These are phyloP conservation scores for Chionoecetes opilio DNA, from an alignment of 1,140 invertebrate species.

Conservation along the genomic window DNA sequence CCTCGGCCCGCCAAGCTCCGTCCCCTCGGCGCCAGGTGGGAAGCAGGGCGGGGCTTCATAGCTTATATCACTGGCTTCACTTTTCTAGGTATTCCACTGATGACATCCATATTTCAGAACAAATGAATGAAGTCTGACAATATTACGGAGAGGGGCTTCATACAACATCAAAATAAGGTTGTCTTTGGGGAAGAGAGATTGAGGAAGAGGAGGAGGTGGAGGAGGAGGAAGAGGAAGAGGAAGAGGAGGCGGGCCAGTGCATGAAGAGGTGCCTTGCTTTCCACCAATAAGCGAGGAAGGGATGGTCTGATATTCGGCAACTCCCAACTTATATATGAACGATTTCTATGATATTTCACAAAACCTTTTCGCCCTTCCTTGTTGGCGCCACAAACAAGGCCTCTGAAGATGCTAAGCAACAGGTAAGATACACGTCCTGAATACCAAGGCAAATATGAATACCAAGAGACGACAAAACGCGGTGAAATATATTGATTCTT, in stretches of 20 bases:
- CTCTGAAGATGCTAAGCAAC: slow-evolving; percentile 2
- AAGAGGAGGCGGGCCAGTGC: neutral
- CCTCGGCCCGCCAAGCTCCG: neutral
- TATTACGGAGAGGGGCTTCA: neutral
- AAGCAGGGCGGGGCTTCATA: neutral
- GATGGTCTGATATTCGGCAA: neutral
- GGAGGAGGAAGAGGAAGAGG: neutral
- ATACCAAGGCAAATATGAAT: slow-evolving; percentile 16
- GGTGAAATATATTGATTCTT: neutral
- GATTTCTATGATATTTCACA: slow-evolving; percentile 15
- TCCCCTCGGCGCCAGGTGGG: neutral
- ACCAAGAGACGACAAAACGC: neutral
- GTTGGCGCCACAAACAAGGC: slow-evolving; percentile 35
- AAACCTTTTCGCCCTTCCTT: neutral
- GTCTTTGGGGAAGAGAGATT: neutral
- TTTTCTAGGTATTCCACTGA: neutral
- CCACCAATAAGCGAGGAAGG: slow-evolving; percentile 18
- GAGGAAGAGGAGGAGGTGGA: neutral
- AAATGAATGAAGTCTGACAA: neutral
- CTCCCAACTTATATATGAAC: neutral
- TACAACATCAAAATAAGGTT: neutral
- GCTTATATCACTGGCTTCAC: neutral
- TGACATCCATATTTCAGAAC: neutral
- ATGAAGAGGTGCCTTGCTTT: neutral
- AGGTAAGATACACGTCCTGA: neutral